Base-by-base conservation (phyloP, 1,140 invertebrate genomes). In the Drosophila navojoa region DNA sequence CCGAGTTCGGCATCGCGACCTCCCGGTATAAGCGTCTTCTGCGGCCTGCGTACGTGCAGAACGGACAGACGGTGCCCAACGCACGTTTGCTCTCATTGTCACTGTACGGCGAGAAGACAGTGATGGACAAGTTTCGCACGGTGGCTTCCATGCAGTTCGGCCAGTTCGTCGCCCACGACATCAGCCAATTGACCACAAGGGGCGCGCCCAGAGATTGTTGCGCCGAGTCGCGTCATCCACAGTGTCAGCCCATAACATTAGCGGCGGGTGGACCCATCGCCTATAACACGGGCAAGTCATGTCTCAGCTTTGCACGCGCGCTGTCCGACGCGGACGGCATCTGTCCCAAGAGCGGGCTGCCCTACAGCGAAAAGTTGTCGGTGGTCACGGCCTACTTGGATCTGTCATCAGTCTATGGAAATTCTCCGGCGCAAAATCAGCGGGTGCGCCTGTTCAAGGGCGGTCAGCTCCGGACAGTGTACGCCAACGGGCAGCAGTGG, bases 121-220 rank as follows among this genome's bases (percentile, higher is more conserved):
- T 94, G 0, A 92, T 95, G 15, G 96, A 97, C 85, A 94, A 93
- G 0, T 92, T 94, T 49, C 96, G 94, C 92, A 96, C 95, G 2
- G 91, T 97, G 22, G 94, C 94, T 4, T 93, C 95, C 11, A 97
- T 97, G 95, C 96, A 97, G 73, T 97, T 95, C 94, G 97, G 96
- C 4, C 97, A 98, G 92, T 95, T 97, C 60, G 95, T 98, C 13
- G 96, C 96, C 3, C 97, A 98, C 85, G 97, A 98, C 78, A 96
- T 97, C 94, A 95, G 95, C 25, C 92, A 96, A 80, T 94, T 95
- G 42, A 94, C 94, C 63, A 95, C 94, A 4, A 93, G 93, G 45
- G 95, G 95, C 15, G 95, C 96, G 84, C 94, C 95, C 15, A 94
- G 95, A 38, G 82, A 91, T 44, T 92, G 82, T 25, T 92, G 90